Evolutionary conservation across 2,113 vertebrate genomes (phyloP).

Genomic region (Symphodus melops): DNA sequence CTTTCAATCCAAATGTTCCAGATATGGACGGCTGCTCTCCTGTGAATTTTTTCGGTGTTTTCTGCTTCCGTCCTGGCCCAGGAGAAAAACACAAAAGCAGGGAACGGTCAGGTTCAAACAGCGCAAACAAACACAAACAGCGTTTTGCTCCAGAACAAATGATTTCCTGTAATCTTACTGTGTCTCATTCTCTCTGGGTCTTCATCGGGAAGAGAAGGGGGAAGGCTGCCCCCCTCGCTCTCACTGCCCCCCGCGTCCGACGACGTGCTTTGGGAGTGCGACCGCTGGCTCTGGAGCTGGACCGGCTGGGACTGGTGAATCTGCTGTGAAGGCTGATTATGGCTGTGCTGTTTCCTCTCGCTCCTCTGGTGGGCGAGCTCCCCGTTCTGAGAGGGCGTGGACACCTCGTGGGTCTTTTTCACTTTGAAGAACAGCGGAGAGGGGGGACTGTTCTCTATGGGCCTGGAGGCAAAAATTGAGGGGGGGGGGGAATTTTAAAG

Average conservation of each 20-base stretch:
- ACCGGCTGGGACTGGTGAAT: slow-evolving; percentile 54
- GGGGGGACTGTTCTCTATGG: slow-evolving; percentile 86
- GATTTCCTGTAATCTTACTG: slow-evolving; percentile 87
- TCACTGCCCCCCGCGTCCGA: slow-evolving; percentile 82
- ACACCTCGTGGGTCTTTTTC: slow-evolving; percentile 86
- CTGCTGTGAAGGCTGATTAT: slow-evolving; percentile 63
- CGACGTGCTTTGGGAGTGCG: slow-evolving; percentile 75
- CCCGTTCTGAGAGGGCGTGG: slow-evolving; percentile 87
- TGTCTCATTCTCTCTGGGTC: slow-evolving; percentile 94
- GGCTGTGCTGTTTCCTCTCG: slow-evolving; percentile 80
- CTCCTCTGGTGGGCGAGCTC: slow-evolving; percentile 79
- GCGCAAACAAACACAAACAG: slow-evolving; percentile 1
- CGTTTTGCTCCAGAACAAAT: not conserved
- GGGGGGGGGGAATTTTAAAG: slow-evolving; percentile 25
- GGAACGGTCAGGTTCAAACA: slow-evolving; percentile 81
- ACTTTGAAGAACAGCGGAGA: slow-evolving; percentile 91
- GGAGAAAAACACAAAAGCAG: slow-evolving; percentile 78
- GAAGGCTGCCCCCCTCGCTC: slow-evolving; percentile 72
- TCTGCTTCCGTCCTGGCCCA: slow-evolving; percentile 99
- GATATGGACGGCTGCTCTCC: slow-evolving; percentile 98
- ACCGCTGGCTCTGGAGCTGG: slow-evolving; percentile 54
- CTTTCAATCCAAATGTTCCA: slow-evolving; percentile 97
- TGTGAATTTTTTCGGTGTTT: slow-evolving; percentile 98
- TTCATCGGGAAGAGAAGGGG: slow-evolving; percentile 85
- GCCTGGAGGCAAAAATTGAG: slow-evolving; percentile 76